Evolutionary conservation across 1,140 invertebrate genomes (phyloP).

Genomic region (Apis dorsata): DNA sequence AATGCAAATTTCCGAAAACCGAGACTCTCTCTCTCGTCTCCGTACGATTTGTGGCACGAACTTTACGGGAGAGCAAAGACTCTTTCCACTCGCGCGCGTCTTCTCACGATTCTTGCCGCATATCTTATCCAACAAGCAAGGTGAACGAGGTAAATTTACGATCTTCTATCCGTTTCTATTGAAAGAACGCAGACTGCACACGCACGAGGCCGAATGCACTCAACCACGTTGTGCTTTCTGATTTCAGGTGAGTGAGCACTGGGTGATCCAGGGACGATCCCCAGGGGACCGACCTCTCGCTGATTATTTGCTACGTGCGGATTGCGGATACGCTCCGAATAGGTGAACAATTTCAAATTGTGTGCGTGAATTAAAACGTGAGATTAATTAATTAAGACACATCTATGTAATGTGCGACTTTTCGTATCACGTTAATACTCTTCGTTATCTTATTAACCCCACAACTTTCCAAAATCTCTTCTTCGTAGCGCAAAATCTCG

Average conservation of each 20-base stretch:
- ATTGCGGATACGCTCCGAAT: neutral
- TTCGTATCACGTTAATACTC: too few species aligned
- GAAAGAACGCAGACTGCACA: slow-evolving; percentile 34
- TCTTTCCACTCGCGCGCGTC: slow-evolving; percentile 40
- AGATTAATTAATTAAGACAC: too few species aligned
- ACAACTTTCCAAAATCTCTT: too few species aligned
- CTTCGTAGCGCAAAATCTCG: neutral
- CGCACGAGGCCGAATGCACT: slow-evolving; percentile 28
- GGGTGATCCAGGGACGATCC: slow-evolving; percentile 24
- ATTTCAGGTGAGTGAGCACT: slow-evolving; percentile 50
- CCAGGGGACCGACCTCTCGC: neutral
- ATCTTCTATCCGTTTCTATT: slow-evolving; percentile 47
- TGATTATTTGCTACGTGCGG: too few species aligned
- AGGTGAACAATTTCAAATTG: neutral
- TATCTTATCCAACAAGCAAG: slow-evolving; percentile 61
- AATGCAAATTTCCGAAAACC: slow-evolving; percentile 47
- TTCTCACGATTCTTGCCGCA: slow-evolving; percentile 49
- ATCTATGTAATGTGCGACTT: too few species aligned
- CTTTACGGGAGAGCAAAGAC: slow-evolving; percentile 35
- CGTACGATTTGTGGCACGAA: slow-evolving; percentile 28
- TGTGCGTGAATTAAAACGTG: too few species aligned
- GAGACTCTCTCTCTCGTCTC: neutral
- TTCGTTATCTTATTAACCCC: too few species aligned
- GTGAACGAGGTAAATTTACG: slow-evolving; percentile 64
- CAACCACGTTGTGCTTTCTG: slow-evolving; percentile 35